These are phyloP conservation scores for Drosophila kohkoa DNA, from an alignment of 1,140 invertebrate genomes.

Conservation along the genomic window DNA sequence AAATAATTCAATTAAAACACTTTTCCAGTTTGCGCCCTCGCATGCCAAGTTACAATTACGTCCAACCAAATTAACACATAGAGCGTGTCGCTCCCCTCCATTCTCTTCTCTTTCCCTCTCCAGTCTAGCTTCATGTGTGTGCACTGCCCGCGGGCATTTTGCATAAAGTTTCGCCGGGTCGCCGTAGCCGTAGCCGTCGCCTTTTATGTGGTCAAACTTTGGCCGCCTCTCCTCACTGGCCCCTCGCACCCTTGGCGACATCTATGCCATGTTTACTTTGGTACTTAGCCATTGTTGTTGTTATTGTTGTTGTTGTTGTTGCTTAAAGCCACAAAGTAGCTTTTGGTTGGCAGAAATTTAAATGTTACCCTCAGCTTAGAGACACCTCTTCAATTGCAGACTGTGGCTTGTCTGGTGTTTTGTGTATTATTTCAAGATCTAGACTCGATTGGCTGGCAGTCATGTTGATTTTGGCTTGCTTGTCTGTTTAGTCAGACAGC, in stretches of 20 bases:
- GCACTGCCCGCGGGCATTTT: conserved; percentile 62
- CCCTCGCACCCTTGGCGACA: conserved; percentile 50
- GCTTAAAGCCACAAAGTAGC: conserved; percentile 79
- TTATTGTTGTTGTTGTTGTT: conserved; percentile 44
- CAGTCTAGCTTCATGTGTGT: conserved; percentile 36
- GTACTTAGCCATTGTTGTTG: conserved; percentile 62
- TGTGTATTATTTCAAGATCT: conserved; percentile 70
- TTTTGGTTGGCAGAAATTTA: conserved; percentile 64
- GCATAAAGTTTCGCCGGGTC: conserved; percentile 59
- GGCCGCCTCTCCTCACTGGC: background rate
- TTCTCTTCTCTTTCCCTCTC: background rate
- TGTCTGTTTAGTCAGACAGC: conserved; percentile 39
- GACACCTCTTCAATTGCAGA: conserved; percentile 7
- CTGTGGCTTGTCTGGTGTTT: conserved; percentile 54
- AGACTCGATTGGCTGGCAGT: conserved; percentile 48
- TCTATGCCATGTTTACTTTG: conserved; percentile 79
- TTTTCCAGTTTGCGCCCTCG: conserved; percentile 72
- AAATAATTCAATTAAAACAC: conserved; percentile 84
- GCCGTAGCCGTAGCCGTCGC: conserved; percentile 29
- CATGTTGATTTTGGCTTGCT: conserved; percentile 44
- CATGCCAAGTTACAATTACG: conserved; percentile 83
- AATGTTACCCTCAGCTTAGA: conserved; percentile 57
- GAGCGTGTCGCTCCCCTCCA: conserved; percentile 17
- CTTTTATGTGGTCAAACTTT: conserved; percentile 66
- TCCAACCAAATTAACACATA: conserved; percentile 79